These are phyloP conservation scores for Periophthalmus magnuspinnatus DNA, from an alignment of 2,797 vertebrate species.

Conservation along the genomic window DNA sequence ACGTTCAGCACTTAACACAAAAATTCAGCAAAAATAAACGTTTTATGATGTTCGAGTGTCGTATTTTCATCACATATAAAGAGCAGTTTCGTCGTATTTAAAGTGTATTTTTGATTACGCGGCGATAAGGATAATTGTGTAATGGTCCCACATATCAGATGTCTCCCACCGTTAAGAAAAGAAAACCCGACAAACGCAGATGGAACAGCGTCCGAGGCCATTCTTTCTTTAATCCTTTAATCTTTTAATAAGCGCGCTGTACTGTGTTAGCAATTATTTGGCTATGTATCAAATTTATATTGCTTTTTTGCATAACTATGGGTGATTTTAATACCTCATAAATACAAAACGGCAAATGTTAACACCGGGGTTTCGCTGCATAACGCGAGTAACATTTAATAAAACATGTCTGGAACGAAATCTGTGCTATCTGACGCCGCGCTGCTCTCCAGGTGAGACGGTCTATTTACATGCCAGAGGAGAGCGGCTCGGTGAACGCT, in stretches of 20 bases:
- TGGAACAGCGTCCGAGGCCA: conserved; percentile 31
- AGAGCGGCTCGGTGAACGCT: conserved; percentile 74
- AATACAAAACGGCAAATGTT: not conserved
- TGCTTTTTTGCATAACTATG: not conserved
- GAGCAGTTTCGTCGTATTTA: not conserved
- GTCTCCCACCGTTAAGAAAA: conserved; percentile 39
- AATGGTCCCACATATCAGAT: conserved; percentile 34
- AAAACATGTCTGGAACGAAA: conserved; percentile 26
- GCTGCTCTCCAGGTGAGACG: conserved; percentile 75
- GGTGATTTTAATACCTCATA: not conserved
- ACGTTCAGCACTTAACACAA: not conserved
- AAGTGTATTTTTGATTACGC: conserved; percentile 3
- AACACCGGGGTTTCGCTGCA: conserved; percentile 6
- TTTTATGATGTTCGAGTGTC: not conserved
- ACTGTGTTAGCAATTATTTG: not conserved
- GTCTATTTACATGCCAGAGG: conserved; percentile 83
- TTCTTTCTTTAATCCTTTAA: conserved; percentile 9
- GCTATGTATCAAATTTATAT: not conserved
- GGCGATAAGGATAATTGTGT: conserved; percentile 22
- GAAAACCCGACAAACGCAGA: conserved; percentile 55
- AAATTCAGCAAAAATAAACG: not conserved
- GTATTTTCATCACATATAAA: not conserved
- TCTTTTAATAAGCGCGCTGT: not conserved
- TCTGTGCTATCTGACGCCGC: conserved; percentile 39
- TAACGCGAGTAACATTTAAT: conserved; percentile 37